Evolutionary conservation across 2,113 vertebrate genomes (phyloP), one percentile per base, ranked within the genome.

Genomic region (Dasypus novemcinctus): DNA sequence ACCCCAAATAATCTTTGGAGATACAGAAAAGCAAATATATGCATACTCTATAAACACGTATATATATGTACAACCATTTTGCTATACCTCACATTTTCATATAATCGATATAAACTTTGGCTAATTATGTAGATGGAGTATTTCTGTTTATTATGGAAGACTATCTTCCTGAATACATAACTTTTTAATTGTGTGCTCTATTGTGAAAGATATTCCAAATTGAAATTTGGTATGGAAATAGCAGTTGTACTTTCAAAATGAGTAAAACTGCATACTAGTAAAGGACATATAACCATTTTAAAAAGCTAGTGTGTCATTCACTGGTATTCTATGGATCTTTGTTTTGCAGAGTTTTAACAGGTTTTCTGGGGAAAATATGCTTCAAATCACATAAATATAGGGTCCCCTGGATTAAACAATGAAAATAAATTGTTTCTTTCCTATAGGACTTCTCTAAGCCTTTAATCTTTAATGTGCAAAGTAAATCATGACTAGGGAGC

Each of bases 41-140:
- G 5, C 2, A 2, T 12, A 6, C 15, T 23, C 4, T 27, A 49
- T 6, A 25, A 52, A 12, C 1, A 1, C 33, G 18, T 1, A 0
- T 23, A 4, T 29, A 23, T 1, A 0, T 23, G 3, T 17, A n/a
- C 57, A 41, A 7, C 2, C 4, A 14, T 54, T 14, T 21, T 10
- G 14, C 25, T 29, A 1, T 17, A 18, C 23, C 0, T 43, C 13
- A 2, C 10, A 10, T 20, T 23, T 36, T 69, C 31, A 0, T 46
- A 0, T 33, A 33, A 15, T 27, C n/a, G 5, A 17, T 23, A 25
- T 33, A 49, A 15, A 3, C 29, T 74, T 12, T 43, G 17, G 78
- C 5, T 49, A 33, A 31, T 54, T 29, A n/a, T 21, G 7, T 15
- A 23, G 20, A 7, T 6, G 2, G 10, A 29, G 7, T 46, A 21